These are phyloP conservation scores for Mohoua ochrocephala DNA, from an alignment of 2,113 vertebrate species.

Conservation along the genomic window DNA sequence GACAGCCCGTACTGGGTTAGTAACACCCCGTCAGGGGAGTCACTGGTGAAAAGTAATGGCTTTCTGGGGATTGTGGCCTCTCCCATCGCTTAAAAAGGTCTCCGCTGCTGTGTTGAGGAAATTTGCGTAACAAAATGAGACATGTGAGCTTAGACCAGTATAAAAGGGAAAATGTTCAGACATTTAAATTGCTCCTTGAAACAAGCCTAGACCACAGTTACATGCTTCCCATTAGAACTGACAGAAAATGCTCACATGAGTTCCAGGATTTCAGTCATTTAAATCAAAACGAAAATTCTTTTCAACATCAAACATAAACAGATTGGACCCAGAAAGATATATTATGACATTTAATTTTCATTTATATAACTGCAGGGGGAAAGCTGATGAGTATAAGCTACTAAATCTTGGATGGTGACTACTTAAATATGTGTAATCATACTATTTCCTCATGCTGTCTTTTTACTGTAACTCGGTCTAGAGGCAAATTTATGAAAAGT, in stretches of 20 bases:
- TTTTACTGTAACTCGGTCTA: neutral
- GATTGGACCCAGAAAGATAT: neutral
- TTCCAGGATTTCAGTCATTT: slow-evolving; percentile 7
- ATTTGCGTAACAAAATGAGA: neutral
- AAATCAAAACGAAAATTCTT: neutral
- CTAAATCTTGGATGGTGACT: neutral
- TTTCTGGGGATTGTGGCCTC: neutral
- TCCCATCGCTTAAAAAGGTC: neutral
- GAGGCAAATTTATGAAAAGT: neutral
- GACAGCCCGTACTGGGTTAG: neutral
- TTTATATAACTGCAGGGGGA: neutral
- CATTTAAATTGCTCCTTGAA: slow-evolving; percentile 45
- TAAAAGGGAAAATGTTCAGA: slow-evolving; percentile 21
- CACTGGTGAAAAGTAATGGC: neutral
- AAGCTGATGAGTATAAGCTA: neutral
- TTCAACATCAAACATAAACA: neutral
- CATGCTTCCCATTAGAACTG: neutral
- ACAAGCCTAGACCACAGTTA: neutral
- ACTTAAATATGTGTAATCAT: neutral
- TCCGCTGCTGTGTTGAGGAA: neutral
- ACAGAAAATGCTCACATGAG: neutral
- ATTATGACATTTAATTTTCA: neutral
- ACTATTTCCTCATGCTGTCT: neutral
- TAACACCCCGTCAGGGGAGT: neutral
- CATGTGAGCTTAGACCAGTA: neutral